Evolutionary conservation across 2,113 vertebrate genomes (phyloP).

Genomic region (Stigmatopora argus): DNA sequence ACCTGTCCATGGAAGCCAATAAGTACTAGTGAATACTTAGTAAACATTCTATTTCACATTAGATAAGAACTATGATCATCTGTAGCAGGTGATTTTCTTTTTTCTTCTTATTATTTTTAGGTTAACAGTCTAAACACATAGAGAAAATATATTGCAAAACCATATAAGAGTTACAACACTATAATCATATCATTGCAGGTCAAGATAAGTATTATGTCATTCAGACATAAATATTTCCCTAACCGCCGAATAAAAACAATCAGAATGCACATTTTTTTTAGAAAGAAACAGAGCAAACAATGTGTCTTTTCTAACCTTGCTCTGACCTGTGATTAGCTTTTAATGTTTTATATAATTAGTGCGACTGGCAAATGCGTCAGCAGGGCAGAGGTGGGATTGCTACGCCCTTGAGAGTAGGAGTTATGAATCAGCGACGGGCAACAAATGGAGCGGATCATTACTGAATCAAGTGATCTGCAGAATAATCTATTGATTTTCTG

Average conservation of each 20-base stretch:
- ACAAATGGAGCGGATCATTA: constrained; percentile 78
- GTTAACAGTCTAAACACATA: neutral
- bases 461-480: constrained; percentile 78
- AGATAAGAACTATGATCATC: neutral
- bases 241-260: constrained; percentile 5
- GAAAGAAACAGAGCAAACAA: constrained; percentile 43
- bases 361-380: constrained; percentile 64
- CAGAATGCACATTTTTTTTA: constrained; percentile 12
- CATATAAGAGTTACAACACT: neutral
- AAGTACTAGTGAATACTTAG: too few relatives aligned
- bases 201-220: neutral
- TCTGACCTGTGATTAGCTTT: constrained; percentile 67
- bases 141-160: constrained; percentile 4
- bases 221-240: neutral
- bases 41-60: neutral
- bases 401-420: constrained; percentile 67
- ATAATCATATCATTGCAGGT: neutral
- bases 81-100: too few relatives aligned
- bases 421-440: constrained; percentile 71
- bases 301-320: constrained; percentile 66
- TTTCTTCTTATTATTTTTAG: neutral
- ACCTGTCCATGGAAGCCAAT: too few relatives aligned
- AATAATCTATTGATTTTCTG: constrained; percentile 79
- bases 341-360: constrained; percentile 74
- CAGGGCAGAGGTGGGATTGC: constrained; percentile 63